Evolutionary conservation across 2,888 invertebrate genomes (phyloP).

Genomic region (Eudemis profundana): DNA sequence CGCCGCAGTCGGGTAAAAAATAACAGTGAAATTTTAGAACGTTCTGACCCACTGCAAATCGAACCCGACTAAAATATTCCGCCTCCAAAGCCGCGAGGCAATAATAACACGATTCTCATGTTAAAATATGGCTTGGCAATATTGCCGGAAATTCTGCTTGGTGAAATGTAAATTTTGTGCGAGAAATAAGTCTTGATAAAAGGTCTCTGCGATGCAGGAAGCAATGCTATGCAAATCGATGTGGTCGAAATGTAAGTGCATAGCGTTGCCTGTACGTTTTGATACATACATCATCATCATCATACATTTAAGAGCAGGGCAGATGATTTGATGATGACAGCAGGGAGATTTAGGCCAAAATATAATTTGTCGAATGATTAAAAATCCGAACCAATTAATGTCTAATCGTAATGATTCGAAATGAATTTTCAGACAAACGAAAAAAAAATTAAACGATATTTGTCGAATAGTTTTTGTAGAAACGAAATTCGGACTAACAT

Average conservation of each 20-base stretch:
- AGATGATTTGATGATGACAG: too few species aligned
- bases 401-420: too few species aligned
- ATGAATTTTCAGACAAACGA: too few species aligned
- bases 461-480: too few species aligned
- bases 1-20: too few species aligned
- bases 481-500: too few species aligned
- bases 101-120: constrained; percentile 34
- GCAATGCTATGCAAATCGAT: background rate
- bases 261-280: background rate
- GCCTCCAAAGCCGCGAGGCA: constrained; percentile 13
- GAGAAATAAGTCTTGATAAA: constrained; percentile 2
- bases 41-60: constrained; percentile 8
- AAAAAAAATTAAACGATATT: too few species aligned
- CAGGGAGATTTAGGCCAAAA: too few species aligned
- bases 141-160: constrained; percentile 16
- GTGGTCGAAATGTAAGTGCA: constrained; percentile 7
- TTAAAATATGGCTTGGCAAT: constrained; percentile 22
- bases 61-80: constrained; percentile 28
- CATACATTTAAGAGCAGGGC: too few species aligned
- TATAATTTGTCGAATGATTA: too few species aligned
- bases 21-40: background rate
- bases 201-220: background rate
- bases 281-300: too few species aligned
- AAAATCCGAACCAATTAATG: too few species aligned
- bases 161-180: constrained; percentile 17